Evolutionary conservation across 2,113 vertebrate genomes (phyloP), one percentile per base, ranked within the genome.

Genomic region (Propithecus coquereli): DNA sequence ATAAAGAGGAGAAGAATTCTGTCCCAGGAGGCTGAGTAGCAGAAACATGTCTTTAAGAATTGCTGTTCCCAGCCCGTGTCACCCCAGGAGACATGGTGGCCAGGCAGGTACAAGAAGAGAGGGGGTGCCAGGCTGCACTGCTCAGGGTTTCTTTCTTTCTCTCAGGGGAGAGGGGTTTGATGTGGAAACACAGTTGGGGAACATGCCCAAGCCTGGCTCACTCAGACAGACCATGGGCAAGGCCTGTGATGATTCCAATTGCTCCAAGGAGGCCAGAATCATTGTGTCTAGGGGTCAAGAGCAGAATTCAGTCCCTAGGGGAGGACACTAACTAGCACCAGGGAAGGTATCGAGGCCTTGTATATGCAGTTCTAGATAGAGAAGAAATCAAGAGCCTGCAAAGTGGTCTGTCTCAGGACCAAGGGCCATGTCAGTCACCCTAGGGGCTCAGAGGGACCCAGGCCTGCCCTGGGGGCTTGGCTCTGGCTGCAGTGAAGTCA

Each of bases 41-140:
- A 47, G 61, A 97, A 97, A 43, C 3, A 77, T 20, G 68, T 92
- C 61, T 95, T 57, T 9, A 94, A 94, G 43, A 98, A 98, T n/a
- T 22, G 32, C 50, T 80, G 5, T 34, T 92, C 86, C 59, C 43
- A 93, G 37, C 2, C 22, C 76, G 71, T 71, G 17, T 70, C 80
- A 92, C 81, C 8, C 17, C 3, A 76, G 85, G 50, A 20, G 17
- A 66, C 13, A 0, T n/a, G 16, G 80, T 9, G 73, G 73, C 43
- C 16, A 32, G 43, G 43, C 73, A 76, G 43, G 8, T 47, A 20
- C 25, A 68, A 52, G 89, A 86, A 47, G 37, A 37, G 6, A 1
- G 1, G 12, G 5, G 63, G 47, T 3, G 14, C 34, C 50, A 7
- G 59, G 23, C 20, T n/a, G 50, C 0, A 1, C 16, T 8, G 27